Conservation (phyloP, 1,140 invertebrate genomes). For the Drosophila punjabiensis region DNA sequence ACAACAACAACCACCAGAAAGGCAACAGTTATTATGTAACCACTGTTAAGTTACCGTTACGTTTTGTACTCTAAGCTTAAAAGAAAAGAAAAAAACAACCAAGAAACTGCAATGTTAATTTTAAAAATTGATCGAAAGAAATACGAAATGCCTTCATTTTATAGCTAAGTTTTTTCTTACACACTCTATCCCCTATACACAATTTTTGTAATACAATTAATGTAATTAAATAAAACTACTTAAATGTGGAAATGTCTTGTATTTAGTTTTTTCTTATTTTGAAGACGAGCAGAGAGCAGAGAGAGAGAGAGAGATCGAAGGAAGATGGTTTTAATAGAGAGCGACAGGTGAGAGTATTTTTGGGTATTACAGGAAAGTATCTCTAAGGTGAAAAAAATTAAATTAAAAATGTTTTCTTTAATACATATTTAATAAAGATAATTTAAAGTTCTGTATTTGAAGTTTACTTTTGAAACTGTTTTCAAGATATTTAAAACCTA, state of each 20-base stretch:
- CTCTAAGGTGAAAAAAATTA: not conserved
- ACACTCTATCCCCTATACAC: conserved; percentile 40
- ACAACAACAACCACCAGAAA: conserved; percentile 29
- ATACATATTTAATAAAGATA: too few species aligned
- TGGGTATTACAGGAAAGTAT: conserved; percentile 4
- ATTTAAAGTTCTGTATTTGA: not conserved
- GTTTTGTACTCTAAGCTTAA: conserved; percentile 74
- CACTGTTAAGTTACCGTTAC: conserved; percentile 77
- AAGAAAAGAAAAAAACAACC: conserved; percentile 33
- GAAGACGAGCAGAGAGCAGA: not conserved
- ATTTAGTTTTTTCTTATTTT: conserved; percentile 9
- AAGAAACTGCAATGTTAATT: conserved; percentile 71
- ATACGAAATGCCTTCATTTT: conserved; percentile 56
- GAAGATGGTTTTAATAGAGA: conserved; percentile 23
- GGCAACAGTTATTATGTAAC: conserved; percentile 73
- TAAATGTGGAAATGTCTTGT: conserved; percentile 51
- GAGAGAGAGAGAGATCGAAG: not conserved
- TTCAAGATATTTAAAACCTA: not conserved
- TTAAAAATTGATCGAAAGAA: conserved; percentile 62
- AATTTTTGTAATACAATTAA: conserved; percentile 74
- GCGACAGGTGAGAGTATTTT: conserved; percentile 29
- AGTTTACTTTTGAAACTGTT: not conserved
- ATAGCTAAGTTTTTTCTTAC: conserved; percentile 63
- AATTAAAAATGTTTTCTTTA: too few species aligned
- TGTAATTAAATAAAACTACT: conserved; percentile 80